Evolutionary conservation across 2,888 invertebrate species (phyloP), one percentile per base, ranked within the genome.

Genomic region (Diloba caeruleocephala): DNA sequence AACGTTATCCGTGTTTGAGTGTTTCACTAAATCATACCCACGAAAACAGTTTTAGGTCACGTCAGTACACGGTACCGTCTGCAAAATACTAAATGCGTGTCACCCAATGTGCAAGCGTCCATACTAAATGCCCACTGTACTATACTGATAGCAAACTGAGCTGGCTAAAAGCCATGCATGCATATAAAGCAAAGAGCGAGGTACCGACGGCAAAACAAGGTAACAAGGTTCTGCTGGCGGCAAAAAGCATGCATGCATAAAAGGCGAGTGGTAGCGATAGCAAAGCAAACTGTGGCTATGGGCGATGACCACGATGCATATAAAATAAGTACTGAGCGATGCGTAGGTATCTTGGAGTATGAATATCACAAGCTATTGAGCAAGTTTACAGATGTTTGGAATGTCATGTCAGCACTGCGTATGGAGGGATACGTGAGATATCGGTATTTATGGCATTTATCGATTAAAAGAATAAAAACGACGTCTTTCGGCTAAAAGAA

Each of bases 21-120:
- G 41, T 31, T 13, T 36, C 25, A 45, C 31, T 56, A 39, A 50
- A 61, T 45, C 45, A 50, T 50, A 36, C 50, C 15, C 31, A 23
- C 23, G 21, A 48, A 51, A 56, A 61, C 15, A 45, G 46, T 43
- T 42, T 44, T 36, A 17, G 25, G 31, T 43, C 32, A 32, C 50
- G 45, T 62, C 15, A 17, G 7, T 7, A 13, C 14, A 21, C 13
- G 4, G 41, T 33, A 42, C 19, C 39, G 36, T 32, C 46, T 13
- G 32, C 42, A 36, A 39, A 42, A 46, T 25, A 50, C 7, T 25
- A 37, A 21, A 29, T 44, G 45, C 48, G 60, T 54, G n/a, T 17
- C 45, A n/a, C 54, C 9, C 21, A 41, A 14, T 9, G 2, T 7
- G 21, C 46, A 29, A 10, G 26, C 37, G 17, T 54, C 33, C 59